phyloP scores from a whole-genome alignment of 2,797 vertebrate species.

The Ciconia nigra region DNA sequence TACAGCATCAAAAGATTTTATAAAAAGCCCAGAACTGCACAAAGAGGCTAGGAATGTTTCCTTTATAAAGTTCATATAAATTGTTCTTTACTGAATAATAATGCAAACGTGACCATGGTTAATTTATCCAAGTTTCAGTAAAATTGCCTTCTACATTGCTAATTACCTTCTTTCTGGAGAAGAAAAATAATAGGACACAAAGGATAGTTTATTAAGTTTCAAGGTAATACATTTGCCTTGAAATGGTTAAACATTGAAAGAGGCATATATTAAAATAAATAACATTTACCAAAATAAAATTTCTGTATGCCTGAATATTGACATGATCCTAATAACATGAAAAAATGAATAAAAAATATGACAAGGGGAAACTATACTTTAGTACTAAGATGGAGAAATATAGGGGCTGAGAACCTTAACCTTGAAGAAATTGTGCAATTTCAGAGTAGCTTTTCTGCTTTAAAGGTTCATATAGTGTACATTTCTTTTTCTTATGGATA shows the following conservation, averaged over 20 bases:
- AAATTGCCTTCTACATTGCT: background rate
- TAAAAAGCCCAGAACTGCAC: background rate
- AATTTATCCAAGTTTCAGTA: background rate
- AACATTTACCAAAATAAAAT: background rate
- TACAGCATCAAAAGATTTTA: background rate
- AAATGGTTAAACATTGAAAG: background rate
- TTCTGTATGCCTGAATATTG: background rate
- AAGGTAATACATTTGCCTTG: background rate
- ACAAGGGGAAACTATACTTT: background rate
- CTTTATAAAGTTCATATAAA: background rate
- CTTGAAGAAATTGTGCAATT: background rate
- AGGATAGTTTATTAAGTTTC: background rate
- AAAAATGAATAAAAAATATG: background rate
- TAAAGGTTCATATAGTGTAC: fast-evolving
- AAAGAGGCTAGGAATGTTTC: background rate
- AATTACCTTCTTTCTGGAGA: background rate
- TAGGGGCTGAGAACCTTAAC: background rate
- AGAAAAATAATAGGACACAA: background rate
- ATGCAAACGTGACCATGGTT: background rate
- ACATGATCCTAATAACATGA: background rate
- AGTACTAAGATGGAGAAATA: background rate
- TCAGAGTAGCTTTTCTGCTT: background rate
- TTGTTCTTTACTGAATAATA: background rate
- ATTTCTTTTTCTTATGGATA: background rate
- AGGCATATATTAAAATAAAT: background rate